phyloP scores from a whole-genome alignment of 2,113 vertebrate species.

The Amia ocellicauda region DNA sequence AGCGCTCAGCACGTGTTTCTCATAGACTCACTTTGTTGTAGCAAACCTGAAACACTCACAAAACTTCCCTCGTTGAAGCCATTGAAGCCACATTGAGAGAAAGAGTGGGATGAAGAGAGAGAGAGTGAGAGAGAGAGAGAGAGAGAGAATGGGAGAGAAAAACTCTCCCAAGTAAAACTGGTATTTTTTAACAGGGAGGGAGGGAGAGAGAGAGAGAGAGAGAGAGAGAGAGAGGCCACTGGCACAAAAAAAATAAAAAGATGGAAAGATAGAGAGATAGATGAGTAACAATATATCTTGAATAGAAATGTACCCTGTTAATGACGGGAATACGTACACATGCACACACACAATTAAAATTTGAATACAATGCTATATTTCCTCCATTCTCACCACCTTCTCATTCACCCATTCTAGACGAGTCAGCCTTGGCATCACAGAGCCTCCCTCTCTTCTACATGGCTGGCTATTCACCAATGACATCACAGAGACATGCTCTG shows the following conservation, averaged over 20 bases:
- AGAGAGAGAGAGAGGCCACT: constrained; percentile 13
- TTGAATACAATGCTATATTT: no score
- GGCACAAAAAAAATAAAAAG: constrained; percentile 30
- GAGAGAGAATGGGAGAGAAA: constrained; percentile 14
- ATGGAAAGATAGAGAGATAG: constrained; percentile 20
- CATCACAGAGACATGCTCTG: no score
- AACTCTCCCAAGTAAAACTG: no score
- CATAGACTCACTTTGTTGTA: constrained; percentile 68
- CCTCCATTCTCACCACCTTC: no score
- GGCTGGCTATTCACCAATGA: no score
- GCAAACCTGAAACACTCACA: constrained; percentile 57
- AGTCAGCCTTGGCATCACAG: no score
- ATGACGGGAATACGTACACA: no score
- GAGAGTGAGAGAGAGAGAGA: not conserved
- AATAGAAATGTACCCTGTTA: no score
- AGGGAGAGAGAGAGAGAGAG: constrained; percentile 1
- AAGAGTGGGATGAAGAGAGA: constrained; percentile 23
- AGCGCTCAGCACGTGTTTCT: constrained; percentile 71
- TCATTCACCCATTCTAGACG: no score
- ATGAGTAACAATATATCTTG: constrained; percentile 45
- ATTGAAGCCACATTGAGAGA: constrained; percentile 59
- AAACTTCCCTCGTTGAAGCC: not conserved
- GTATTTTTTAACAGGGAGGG: no score
- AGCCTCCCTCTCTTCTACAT: no score
- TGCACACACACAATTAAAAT: no score